Percentiles rank a stretch among this genome's conserved stretches.
Evolutionary conservation across 2,888 invertebrate genomes (phyloP).

Genomic region (Erebia epiphron): DNA sequence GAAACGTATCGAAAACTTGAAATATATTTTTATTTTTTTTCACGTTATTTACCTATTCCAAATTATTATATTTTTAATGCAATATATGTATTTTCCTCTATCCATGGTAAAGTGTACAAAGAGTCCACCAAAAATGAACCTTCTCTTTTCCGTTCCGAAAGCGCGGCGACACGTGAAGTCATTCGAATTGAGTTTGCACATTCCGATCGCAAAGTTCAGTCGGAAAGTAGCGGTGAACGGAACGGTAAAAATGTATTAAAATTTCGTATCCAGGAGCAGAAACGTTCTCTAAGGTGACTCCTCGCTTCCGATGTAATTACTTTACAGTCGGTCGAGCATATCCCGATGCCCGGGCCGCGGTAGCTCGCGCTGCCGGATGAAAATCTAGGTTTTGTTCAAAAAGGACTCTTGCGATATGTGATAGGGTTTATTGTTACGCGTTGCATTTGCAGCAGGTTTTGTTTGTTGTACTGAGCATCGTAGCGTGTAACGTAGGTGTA

Average conservation of each 20-base stretch:
- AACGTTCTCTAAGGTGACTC: conserved; percentile 54
- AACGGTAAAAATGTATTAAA: conserved; percentile 52
- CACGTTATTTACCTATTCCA: too few species aligned
- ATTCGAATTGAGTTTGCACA: conserved; percentile 62
- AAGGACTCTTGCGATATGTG: conserved; percentile 44
- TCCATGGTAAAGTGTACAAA: too few species aligned
- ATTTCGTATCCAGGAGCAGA: conserved; percentile 45
- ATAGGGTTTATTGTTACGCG: conserved; percentile 53
- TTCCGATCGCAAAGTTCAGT: conserved; percentile 31
- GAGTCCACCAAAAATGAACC: too few species aligned
- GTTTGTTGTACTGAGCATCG: conserved; percentile 57
- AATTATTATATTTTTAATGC: too few species aligned
- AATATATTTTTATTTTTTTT: too few species aligned
- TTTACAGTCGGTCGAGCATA: conserved; percentile 58
- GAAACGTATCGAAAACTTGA: too few species aligned
- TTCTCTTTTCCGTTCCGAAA: conserved; percentile 49
- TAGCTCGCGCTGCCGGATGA: conserved; percentile 36
- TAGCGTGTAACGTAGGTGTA: conserved; percentile 53
- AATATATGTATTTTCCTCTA: too few species aligned
- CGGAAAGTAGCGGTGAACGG: conserved; percentile 49
- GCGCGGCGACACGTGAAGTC: conserved; percentile 64
- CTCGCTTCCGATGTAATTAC: conserved; percentile 59
- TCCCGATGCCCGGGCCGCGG: conserved; percentile 56
- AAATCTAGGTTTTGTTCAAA: conserved; percentile 31
- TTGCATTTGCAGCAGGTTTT: conserved; percentile 49